Evolutionary conservation across 2,113 vertebrate genomes (phyloP), one percentile per base, ranked within the genome.

Genomic region (Nicator chloris): DNA sequence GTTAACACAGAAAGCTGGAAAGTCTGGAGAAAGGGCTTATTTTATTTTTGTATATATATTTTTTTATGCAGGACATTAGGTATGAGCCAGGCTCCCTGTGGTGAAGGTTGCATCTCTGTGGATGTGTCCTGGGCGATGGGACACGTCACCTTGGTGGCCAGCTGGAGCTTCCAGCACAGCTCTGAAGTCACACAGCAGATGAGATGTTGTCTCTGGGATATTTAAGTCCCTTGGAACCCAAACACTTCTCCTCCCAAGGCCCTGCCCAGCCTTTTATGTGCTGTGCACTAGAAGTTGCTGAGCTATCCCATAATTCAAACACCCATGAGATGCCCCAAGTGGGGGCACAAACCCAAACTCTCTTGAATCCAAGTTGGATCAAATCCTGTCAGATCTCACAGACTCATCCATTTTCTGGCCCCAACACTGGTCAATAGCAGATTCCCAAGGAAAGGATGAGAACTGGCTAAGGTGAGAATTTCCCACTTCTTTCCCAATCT

Each of bases 401-500:
- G 31, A n/a, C 19, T 39, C 20, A 2, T 7, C 39, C 10, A 11
- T 56, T 57, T n/a, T 15, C 35, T 56, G 37, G 9, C 53, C 64
- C 59, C 37, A 57, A 0, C 21, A 40, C 16, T 0, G 23, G 11
- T 1, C 30, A 45, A 0, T 1, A 65, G n/a, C 26, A 65, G 24
- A 70, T 68, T 86, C 33, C n/a, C 57, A 82, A 35, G 63, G 23
- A 26, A 42, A 78, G 5, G 15, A 7, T 10, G 50, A 60, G 30
- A 69, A 60, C 0, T 47, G 50, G 35, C 7, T 27, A 50, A 50
- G 7, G 54, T 7, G 30, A 56, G 9, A 59, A 26, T 17, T 93
- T 44, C 59, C 45, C 27, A 44, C 68, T 51, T 13, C 24, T 24
- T 14, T 57, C 24, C 30, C 22, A 27, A 0, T 27, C 21, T 60